A percentile compares a stretch with the other conserved stretches of the same genome.
phyloP scores from a whole-genome alignment of 2,113 vertebrate species.

The Hippoglossus stenolepis region DNA sequence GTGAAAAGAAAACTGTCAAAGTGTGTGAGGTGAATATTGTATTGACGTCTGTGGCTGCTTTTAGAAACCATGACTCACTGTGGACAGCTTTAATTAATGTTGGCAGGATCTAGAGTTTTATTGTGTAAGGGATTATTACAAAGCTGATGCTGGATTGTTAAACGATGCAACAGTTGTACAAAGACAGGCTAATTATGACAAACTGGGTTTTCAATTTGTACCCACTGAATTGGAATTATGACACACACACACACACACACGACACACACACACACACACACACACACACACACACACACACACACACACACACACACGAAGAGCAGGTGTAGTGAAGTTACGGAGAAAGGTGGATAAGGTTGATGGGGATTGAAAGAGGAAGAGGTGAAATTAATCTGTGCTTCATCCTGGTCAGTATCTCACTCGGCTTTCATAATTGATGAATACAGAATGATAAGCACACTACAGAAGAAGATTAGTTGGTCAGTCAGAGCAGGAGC shows the following conservation, averaged over 20 bases:
- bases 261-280: too few relatives aligned
- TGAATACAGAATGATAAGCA: conserved; percentile 6
- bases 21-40: background rate
- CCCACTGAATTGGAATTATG: background rate
- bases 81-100: background rate
- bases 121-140: background rate
- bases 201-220: background rate
- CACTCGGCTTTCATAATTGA: conserved; percentile 15
- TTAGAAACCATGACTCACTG: background rate
- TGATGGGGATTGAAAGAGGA: background rate
- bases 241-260: conserved; percentile 1
- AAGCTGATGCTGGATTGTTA: background rate
- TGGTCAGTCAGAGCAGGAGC: background rate
- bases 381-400: background rate
- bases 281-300: background rate
- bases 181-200: background rate
- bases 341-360: background rate
- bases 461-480: background rate
- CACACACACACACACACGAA: background rate
- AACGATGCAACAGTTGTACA: background rate
- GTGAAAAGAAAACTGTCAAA: too few relatives aligned
- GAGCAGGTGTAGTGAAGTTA: conserved; percentile 7
- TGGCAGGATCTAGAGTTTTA: background rate
- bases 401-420: background rate
- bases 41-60: background rate